phyloP scores from a whole-genome alignment of 2,797 vertebrate species.

The Ceyx erithaca region DNA sequence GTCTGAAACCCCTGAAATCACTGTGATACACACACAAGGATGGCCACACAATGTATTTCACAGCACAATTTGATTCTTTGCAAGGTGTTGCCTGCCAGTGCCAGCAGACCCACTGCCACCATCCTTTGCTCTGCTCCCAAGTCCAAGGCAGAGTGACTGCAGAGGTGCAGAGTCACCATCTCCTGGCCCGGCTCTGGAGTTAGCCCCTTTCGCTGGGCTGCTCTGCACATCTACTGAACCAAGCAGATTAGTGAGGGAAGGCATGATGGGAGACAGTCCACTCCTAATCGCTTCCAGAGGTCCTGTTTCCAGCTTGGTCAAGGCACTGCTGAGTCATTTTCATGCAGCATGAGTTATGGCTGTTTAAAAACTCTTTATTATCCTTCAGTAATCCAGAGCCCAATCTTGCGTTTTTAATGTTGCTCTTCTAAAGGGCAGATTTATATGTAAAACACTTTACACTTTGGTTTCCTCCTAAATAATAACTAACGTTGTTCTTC shows the following conservation, averaged over 20 bases:
- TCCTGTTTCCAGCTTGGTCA: slow-evolving; percentile 32
- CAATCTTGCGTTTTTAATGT: neutral
- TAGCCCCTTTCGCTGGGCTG: neutral
- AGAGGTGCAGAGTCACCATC: accelerated
- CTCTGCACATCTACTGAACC: neutral
- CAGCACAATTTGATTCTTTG: neutral
- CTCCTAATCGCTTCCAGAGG: slow-evolving; percentile 48
- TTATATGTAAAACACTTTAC: slow-evolving; percentile 70
- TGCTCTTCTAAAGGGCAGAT: slow-evolving; percentile 52
- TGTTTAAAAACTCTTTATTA: slow-evolving; percentile 59
- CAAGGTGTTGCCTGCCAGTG: neutral
- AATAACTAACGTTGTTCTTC: slow-evolving; percentile 41
- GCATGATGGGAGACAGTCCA: neutral
- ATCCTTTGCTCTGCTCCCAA: neutral
- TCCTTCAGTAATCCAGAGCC: slow-evolving; percentile 41
- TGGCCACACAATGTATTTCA: accelerated
- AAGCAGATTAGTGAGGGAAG: neutral
- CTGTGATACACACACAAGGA: neutral
- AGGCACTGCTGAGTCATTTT: slow-evolving; percentile 58
- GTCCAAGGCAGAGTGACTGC: neutral
- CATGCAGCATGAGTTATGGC: slow-evolving; percentile 45
- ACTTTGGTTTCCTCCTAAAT: slow-evolving; percentile 69
- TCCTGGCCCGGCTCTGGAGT: accelerated
- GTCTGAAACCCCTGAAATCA: neutral
- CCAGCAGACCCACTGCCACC: neutral